Percentiles rank a stretch among this genome's conserved stretches.
Evolutionary conservation across 2,797 vertebrate genomes (phyloP).

Genomic region (Platalea minor): DNA sequence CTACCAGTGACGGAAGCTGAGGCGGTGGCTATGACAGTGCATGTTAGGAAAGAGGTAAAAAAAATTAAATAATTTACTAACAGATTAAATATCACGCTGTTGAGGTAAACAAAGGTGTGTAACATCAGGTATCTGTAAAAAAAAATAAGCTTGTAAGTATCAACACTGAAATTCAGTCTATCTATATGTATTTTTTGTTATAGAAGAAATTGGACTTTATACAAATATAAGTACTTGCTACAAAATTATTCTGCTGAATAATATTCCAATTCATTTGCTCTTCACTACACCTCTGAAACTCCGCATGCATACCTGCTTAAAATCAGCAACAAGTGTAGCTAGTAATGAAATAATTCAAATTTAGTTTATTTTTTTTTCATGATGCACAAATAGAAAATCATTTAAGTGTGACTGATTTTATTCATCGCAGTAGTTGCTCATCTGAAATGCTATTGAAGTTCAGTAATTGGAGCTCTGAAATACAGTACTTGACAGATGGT

Average conservation of each 20-base stretch:
- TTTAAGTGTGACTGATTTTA: slow-evolving; percentile 52
- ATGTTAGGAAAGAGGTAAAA: not conserved
- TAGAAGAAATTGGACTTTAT: not conserved
- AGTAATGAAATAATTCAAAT: slow-evolving; percentile 45
- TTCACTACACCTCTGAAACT: not conserved
- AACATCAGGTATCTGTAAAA: not conserved
- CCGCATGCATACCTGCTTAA: not conserved
- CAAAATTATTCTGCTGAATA: slow-evolving; percentile 17
- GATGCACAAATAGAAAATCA: slow-evolving; percentile 45
- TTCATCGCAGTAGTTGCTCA: slow-evolving; percentile 29
- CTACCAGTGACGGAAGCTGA: not conserved
- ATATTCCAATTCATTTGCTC: not conserved
- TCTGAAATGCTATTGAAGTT: slow-evolving; percentile 53
- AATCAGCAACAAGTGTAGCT: not conserved
- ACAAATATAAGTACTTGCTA: not conserved
- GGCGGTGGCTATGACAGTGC: not conserved
- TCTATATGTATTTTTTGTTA: not conserved
- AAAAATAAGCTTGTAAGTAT: not conserved
- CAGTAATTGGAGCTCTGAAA: slow-evolving; percentile 50
- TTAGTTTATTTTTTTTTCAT: slow-evolving; percentile 32
- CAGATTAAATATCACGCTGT: not conserved
- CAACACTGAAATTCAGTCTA: not conserved
- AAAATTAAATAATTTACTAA: not conserved
- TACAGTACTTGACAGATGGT: slow-evolving; percentile 40
- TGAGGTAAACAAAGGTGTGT: not conserved